Conservation (phyloP, 2,797 vertebrate species). For the Telmatherina bonti region DNA sequence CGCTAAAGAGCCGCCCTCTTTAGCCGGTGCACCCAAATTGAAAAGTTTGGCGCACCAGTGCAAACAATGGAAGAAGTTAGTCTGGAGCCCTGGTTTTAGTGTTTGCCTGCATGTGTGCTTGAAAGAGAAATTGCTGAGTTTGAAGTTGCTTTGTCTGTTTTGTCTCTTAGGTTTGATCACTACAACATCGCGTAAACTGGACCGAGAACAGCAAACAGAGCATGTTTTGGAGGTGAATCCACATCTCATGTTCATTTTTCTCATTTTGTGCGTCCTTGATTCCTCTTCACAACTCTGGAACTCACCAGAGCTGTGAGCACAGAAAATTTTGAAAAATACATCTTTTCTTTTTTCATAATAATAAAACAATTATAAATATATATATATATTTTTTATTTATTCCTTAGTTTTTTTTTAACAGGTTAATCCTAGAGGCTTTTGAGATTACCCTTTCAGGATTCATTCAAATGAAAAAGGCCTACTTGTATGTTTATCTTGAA, state of each 20-base stretch:
- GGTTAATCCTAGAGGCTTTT: too few species aligned
- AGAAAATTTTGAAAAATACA: not conserved
- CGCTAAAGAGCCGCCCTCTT: too few species aligned
- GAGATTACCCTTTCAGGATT: too few species aligned
- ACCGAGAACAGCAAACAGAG: constrained; percentile 93
- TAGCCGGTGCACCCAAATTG: too few species aligned
- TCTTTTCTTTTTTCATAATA: not conserved
- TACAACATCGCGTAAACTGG: constrained; percentile 92
- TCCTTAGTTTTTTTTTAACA: too few species aligned
- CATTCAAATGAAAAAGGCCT: too few species aligned
- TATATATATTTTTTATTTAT: too few species aligned
- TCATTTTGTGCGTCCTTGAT: not conserved
- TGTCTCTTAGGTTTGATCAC: constrained; percentile 89
- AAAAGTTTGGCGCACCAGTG: too few species aligned
- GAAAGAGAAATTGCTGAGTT: not conserved
- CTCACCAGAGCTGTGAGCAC: not conserved
- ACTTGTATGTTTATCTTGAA: too few species aligned
- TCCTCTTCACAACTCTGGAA: not conserved
- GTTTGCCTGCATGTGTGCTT: not conserved
- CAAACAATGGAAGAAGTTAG: too few species aligned
- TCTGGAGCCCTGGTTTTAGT: too few species aligned
- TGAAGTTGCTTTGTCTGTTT: constrained; percentile 25
- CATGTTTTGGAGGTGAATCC: constrained; percentile 92
- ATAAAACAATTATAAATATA: too few species aligned
- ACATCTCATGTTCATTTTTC: not conserved